These are phyloP conservation scores for Pandemis cinnamomeana DNA, from an alignment of 2,888 invertebrate genomes.

Conservation along the genomic window DNA sequence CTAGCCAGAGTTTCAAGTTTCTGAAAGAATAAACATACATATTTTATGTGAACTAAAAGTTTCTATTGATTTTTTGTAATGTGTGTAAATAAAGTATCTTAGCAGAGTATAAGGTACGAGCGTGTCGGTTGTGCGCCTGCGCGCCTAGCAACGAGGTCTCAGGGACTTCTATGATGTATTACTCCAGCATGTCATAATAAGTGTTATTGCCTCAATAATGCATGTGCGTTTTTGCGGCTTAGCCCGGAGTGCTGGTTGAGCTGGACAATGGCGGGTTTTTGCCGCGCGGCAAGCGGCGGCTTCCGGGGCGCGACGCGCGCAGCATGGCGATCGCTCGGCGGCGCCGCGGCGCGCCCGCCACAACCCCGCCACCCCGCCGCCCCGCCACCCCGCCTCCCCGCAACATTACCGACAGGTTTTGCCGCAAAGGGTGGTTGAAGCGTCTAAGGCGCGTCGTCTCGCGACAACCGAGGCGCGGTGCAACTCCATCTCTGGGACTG, in stretches of 20 bases:
- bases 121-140: too few species aligned
- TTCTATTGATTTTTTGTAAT: too few species aligned
- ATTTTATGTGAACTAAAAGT: too few species aligned
- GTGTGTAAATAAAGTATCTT: too few species aligned
- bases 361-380: too few species aligned
- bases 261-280: slow-evolving; percentile 34
- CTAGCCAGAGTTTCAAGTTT: too few species aligned
- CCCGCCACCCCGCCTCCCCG: too few species aligned
- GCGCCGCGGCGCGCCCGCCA: background rate
- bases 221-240: slow-evolving; percentile 17
- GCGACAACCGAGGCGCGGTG: background rate
- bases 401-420: background rate
- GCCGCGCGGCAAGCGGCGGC: slow-evolving; percentile 23
- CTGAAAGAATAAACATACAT: too few species aligned
- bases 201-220: slow-evolving; percentile 32
- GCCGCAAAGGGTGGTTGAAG: background rate
- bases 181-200: slow-evolving; percentile 28
- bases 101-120: too few species aligned
- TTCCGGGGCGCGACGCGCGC: slow-evolving; percentile 26
- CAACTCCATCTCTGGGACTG: background rate
- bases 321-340: slow-evolving; percentile 5
- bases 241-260: background rate
- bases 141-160: background rate
- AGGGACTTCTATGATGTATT: background rate
- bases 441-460: background rate